These are phyloP conservation scores for Collichthys lucidus DNA, from an alignment of 2,113 vertebrate genomes.

Conservation along the genomic window DNA sequence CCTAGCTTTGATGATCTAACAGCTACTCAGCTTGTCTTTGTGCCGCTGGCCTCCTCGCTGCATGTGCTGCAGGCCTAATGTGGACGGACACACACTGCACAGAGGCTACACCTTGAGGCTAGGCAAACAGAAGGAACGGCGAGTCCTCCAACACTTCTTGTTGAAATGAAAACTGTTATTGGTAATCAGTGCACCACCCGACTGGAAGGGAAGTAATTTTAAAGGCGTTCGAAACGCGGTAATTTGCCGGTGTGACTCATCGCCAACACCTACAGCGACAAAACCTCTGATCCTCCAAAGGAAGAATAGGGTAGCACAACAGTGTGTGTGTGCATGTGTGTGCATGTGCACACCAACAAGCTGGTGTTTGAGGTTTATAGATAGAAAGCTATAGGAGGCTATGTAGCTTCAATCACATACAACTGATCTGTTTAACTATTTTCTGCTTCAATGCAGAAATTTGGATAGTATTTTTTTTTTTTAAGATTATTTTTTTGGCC, in stretches of 20 bases:
- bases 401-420: slow-evolving; percentile 39
- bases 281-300: slow-evolving; percentile 81
- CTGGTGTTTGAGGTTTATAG: slow-evolving; percentile 58
- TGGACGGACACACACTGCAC: slow-evolving; percentile 32
- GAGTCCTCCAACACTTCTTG: slow-evolving; percentile 85
- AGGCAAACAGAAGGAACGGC: slow-evolving; percentile 69
- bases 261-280: slow-evolving; percentile 84
- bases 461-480: not conserved
- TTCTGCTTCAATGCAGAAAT: slow-evolving; percentile 9
- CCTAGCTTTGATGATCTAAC: not conserved
- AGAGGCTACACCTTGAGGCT: slow-evolving; percentile 52
- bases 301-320: slow-evolving; percentile 73
- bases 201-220: slow-evolving; percentile 87
- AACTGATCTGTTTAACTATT: slow-evolving; percentile 20
- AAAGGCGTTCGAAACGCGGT: slow-evolving; percentile 85
- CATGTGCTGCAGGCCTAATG: slow-evolving; percentile 8
- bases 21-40: not conserved
- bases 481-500: too few relatives aligned
- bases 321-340: slow-evolving; percentile 46
- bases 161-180: slow-evolving; percentile 86
- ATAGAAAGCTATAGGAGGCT: slow-evolving; percentile 52
- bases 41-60: not conserved
- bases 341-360: slow-evolving; percentile 36
- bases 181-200: slow-evolving; percentile 81
- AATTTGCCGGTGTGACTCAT: slow-evolving; percentile 88